These are phyloP conservation scores for Drosophila arizonae DNA, from an alignment of 1,140 invertebrate species.

Conservation along the genomic window DNA sequence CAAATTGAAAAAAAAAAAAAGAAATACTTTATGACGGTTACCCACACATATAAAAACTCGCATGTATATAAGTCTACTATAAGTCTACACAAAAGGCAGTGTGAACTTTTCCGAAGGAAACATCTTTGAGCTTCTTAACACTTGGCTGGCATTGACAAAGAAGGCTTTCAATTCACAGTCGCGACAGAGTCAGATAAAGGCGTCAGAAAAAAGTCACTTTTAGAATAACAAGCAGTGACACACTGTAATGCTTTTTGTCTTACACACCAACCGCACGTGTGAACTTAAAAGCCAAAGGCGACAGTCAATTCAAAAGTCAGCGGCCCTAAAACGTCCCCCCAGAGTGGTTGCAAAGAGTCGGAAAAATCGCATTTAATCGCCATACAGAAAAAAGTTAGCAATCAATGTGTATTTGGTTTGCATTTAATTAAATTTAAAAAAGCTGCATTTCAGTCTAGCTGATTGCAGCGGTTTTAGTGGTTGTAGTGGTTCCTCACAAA, in stretches of 20 bases:
- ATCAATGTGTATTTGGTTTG: constrained; percentile 1
- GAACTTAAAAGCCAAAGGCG: constrained; percentile 8
- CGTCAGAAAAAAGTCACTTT: too few species aligned
- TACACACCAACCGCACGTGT: too few species aligned
- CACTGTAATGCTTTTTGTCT: too few species aligned
- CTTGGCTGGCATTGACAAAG: too few species aligned
- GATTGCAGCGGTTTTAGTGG: neutral
- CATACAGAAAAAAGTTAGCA: neutral
- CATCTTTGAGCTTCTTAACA: too few species aligned
- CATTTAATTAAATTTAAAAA: constrained; percentile 24
- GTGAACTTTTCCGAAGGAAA: too few species aligned
- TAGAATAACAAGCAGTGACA: too few species aligned
- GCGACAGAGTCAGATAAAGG: too few species aligned
- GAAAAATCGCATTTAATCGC: neutral
- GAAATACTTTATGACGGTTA: neutral
- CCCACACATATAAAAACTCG: constrained; percentile 28
- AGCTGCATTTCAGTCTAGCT: constrained; percentile 11
- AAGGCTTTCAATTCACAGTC: too few species aligned
- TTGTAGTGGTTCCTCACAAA: constrained; percentile 6
- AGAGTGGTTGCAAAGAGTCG: too few species aligned
- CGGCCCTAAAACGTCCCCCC: constrained; percentile 20
- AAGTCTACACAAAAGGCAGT: neutral
- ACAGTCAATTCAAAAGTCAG: constrained; percentile 71
- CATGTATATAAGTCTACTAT: neutral
- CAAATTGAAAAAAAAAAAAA: constrained; percentile 14